A percentile compares a stretch with the other conserved stretches of the same genome.
Evolutionary conservation across 1,140 invertebrate genomes (phyloP).

Genomic region (Aphis craccivora): DNA sequence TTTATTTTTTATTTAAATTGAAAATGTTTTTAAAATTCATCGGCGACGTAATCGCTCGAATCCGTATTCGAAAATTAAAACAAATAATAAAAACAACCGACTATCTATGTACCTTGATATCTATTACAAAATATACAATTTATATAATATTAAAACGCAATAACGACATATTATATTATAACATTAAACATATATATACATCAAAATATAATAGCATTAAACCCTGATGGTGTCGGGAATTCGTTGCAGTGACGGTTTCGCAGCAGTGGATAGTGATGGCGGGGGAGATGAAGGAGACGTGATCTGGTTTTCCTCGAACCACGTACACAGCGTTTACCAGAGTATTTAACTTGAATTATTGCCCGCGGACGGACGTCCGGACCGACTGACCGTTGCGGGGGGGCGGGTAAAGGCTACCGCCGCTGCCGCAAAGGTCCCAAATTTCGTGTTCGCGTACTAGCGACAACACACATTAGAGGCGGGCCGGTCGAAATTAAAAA

Average conservation of each 20-base stretch:
- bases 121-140: not conserved
- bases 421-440: not conserved
- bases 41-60: not conserved
- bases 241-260: not conserved
- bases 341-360: slow-evolving; percentile 47
- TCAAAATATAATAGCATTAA: not conserved
- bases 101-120: not conserved
- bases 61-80: not conserved
- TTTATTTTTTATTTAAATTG: too few relatives aligned
- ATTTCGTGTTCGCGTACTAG: not conserved
- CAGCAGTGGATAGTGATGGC: not conserved
- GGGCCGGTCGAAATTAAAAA: slow-evolving; percentile 50
- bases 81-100: not conserved
- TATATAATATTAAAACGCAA: not conserved
- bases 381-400: not conserved
- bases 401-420: not conserved
- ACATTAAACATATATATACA: not conserved
- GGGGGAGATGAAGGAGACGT: not conserved
- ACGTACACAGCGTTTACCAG: not conserved
- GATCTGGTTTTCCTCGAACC: slow-evolving; percentile 32
- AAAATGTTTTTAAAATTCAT: not conserved
- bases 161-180: not conserved
- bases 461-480: slow-evolving; percentile 15
- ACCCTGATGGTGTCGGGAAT: not conserved
- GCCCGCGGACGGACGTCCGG: not conserved